Percentiles rank a stretch among this genome's conserved stretches.
These are phyloP conservation scores for Xiphophorus maculatus DNA, from an alignment of 2,113 vertebrate species.

Conservation along the genomic window DNA sequence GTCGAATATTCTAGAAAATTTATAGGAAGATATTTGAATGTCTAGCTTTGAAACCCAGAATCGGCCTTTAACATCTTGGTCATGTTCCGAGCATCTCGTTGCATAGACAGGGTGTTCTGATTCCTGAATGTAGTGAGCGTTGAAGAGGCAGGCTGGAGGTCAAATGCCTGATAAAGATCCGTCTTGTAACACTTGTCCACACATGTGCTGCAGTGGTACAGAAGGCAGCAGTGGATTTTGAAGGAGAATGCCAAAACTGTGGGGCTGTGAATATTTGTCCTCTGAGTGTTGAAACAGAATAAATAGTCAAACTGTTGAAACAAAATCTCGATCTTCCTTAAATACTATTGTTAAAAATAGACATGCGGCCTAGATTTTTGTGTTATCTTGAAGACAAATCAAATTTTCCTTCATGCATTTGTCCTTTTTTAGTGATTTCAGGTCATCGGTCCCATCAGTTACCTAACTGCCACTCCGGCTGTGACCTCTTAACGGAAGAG, in stretches of 20 bases:
- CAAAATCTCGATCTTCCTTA: background rate
- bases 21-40: background rate
- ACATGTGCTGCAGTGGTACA: background rate
- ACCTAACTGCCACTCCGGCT: constrained; percentile 8
- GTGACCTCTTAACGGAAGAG: constrained; percentile 48
- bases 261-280: constrained; percentile 31
- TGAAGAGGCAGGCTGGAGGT: constrained; percentile 2
- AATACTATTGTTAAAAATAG: background rate
- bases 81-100: background rate
- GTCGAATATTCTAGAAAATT: background rate
- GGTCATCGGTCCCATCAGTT: constrained; percentile 41
- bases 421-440: constrained; percentile 44
- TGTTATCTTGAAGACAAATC: constrained; percentile 2
- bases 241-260: constrained; percentile 34
- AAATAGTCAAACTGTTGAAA: background rate
- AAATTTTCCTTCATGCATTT: constrained; percentile 9
- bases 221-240: constrained; percentile 30
- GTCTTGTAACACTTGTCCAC: constrained; percentile 23
- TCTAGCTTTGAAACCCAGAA: background rate
- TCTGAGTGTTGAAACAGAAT: constrained; percentile 11
- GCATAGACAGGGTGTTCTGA: background rate
- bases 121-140: background rate
- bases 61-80: background rate
- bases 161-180: constrained; percentile 14
- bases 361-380: constrained; percentile 3